phyloP scores from a whole-genome alignment of 2,113 vertebrate species.

The Spilogale gracilis region DNA sequence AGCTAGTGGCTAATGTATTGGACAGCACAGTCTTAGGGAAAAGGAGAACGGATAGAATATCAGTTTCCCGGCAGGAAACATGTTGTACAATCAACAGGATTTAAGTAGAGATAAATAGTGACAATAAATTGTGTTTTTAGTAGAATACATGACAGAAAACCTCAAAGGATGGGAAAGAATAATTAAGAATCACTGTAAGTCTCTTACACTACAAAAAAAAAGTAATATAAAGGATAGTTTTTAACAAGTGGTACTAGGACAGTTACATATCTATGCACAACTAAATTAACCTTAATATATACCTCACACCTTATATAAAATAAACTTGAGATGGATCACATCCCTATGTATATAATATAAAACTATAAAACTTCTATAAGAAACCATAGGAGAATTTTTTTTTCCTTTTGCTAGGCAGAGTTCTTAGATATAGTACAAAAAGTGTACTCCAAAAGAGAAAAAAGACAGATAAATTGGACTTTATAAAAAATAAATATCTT shows the following conservation, averaged over 20 bases:
- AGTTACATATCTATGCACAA: not conserved
- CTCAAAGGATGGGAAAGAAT: not conserved
- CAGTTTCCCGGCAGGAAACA: not conserved
- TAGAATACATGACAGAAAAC: not conserved
- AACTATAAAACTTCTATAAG: not conserved
- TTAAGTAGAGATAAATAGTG: not conserved
- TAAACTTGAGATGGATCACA: not conserved
- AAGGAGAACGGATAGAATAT: not conserved
- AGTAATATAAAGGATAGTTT: not conserved
- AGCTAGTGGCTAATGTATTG: not conserved
- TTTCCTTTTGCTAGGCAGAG: not conserved
- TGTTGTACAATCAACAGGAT: not conserved
- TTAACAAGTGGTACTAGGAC: not conserved
- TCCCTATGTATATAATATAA: not conserved
- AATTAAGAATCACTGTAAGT: not conserved
- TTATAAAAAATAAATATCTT: not conserved
- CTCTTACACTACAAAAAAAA: not conserved
- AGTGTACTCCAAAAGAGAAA: not conserved
- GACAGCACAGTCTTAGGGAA: not conserved
- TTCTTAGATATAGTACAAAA: not conserved
- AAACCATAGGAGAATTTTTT: not conserved
- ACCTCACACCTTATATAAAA: not conserved
- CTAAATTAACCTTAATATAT: not conserved
- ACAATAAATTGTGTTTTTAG: not conserved
- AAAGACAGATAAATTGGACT: not conserved